Conservation (phyloP, 1,140 invertebrate species). For the Aphaenogaster rudis region DNA sequence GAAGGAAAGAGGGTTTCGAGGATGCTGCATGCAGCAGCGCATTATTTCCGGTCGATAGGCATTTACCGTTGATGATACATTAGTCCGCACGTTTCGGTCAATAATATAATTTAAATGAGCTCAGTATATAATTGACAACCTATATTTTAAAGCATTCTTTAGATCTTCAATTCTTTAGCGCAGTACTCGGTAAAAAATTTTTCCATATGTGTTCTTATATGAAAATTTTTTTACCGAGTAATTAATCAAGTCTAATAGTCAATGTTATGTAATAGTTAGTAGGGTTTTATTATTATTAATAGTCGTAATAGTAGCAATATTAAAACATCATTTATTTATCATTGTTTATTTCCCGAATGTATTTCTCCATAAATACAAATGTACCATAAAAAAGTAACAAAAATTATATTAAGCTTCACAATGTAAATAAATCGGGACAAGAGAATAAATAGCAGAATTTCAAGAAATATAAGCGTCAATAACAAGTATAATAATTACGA, state of each 20-base stretch:
- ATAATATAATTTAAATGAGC: background rate
- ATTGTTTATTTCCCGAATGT: too few species aligned
- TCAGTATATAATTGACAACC: background rate
- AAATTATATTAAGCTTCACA: background rate
- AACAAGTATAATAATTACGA: background rate
- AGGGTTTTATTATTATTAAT: background rate
- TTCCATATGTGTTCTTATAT: too few species aligned
- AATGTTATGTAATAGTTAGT: background rate
- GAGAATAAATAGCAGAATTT: slow-evolving; percentile 7
- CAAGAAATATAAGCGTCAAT: background rate
- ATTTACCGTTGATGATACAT: slow-evolving; percentile 28
- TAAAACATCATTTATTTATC: background rate
- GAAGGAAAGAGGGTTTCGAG: background rate
- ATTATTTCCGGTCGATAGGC: slow-evolving; percentile 42
- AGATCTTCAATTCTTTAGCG: too few species aligned
- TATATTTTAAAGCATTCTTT: background rate
- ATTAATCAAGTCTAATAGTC: slow-evolving; percentile 29
- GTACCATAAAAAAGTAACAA: background rate
- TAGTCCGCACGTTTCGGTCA: background rate
- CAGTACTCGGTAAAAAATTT: too few species aligned
- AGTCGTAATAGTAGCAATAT: too few species aligned
- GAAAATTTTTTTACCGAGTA: background rate
- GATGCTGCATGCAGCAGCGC: slow-evolving; percentile 11
- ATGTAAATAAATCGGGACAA: background rate
- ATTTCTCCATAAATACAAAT: background rate